Percentiles rank a stretch among this genome's conserved stretches.
These are phyloP conservation scores for Typhlichthys eigenmanni DNA, from an alignment of 2,797 vertebrate genomes.

Conservation along the genomic window DNA sequence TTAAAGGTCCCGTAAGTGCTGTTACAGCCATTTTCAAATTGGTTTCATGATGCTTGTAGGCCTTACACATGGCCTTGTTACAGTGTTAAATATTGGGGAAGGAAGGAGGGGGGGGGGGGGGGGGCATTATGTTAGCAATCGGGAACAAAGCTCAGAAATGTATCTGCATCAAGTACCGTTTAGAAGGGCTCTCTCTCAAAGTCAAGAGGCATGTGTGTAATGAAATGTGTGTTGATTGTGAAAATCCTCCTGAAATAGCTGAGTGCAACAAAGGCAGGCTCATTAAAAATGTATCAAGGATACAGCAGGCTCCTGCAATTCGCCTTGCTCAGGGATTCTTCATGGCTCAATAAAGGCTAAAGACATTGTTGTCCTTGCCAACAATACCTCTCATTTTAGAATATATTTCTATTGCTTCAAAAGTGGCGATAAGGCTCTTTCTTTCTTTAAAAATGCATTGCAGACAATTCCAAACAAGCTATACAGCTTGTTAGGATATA, in stretches of 20 bases:
- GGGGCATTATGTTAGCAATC: no score
- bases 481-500: no score
- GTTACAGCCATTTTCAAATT: no score
- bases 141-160: no score
- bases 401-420: constrained; percentile 8
- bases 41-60: no score
- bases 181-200: constrained; percentile 13
- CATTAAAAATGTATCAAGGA: constrained; percentile 62
- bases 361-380: constrained; percentile 37
- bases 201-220: constrained; percentile 23
- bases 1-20: no score
- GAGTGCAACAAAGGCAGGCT: constrained; percentile 48
- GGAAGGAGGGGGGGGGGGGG: no score
- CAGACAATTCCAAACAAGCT: no score
- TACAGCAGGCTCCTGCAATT: constrained; percentile 45
- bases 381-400: constrained; percentile 26
- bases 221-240: constrained; percentile 46
- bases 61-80: no score
- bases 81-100: no score
- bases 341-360: constrained; percentile 40
- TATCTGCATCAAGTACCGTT: neutral
- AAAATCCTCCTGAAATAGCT: constrained; percentile 53
- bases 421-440: neutral
- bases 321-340: constrained; percentile 53
- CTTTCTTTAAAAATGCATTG: neutral